phyloP scores from a whole-genome alignment of 2,113 vertebrate species.

The Gymnobelideus leadbeateri region DNA sequence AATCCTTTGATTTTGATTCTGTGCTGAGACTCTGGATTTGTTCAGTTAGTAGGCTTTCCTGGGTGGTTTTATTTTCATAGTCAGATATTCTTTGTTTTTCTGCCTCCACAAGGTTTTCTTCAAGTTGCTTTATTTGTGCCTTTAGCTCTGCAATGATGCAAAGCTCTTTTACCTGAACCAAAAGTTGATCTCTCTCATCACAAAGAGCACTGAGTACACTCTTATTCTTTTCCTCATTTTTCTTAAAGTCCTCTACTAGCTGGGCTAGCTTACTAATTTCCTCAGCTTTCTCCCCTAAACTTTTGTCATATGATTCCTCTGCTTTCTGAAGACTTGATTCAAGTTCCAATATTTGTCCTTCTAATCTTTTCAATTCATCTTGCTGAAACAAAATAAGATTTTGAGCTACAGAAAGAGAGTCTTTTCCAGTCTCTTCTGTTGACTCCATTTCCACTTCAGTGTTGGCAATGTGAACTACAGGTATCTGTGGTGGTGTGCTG shows the following conservation, averaged over 20 bases:
- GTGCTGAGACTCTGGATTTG: conserved; percentile 89
- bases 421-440: background rate
- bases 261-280: conserved; percentile 87
- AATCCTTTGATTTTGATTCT: conserved; percentile 88
- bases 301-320: conserved; percentile 76
- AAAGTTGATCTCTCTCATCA: conserved; percentile 85
- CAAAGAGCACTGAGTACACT: conserved; percentile 75
- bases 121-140: conserved; percentile 84
- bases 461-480: background rate
- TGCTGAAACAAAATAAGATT: conserved; percentile 54
- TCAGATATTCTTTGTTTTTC: conserved; percentile 83
- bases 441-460: conserved; percentile 23
- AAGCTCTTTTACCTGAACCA: conserved; percentile 80
- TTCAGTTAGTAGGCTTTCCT: conserved; percentile 86
- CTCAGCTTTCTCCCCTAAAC: conserved; percentile 77
- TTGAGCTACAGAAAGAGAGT: background rate
- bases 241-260: conserved; percentile 83
- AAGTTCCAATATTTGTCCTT: conserved; percentile 76
- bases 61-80: conserved; percentile 81
- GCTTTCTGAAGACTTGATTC: conserved; percentile 73
- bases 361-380: conserved; percentile 74
- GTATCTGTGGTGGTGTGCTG: conserved; percentile 16
- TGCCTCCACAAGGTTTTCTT: conserved; percentile 79
- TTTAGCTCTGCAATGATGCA: conserved; percentile 72
- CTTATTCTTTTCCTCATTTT: conserved; percentile 81